A percentile compares a stretch with the other conserved stretches of the same genome.
Evolutionary conservation across 2,113 vertebrate species (phyloP).

Genomic region (Puffinus mauretanicus): DNA sequence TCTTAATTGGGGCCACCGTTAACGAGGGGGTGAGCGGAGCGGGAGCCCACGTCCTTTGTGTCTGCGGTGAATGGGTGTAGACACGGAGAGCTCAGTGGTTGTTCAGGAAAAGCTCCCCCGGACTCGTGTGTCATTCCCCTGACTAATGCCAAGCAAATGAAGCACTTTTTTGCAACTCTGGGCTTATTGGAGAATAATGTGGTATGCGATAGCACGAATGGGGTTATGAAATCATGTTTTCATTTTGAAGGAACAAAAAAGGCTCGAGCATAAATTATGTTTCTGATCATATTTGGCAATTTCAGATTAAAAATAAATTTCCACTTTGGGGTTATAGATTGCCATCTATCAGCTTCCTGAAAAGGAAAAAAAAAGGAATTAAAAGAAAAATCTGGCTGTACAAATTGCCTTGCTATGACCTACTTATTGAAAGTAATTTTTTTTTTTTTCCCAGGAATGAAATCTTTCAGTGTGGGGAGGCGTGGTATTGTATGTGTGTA

Average conservation of each 20-base stretch:
- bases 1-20: conserved; percentile 37
- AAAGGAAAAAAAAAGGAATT: conserved; percentile 10
- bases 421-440: conserved; percentile 3
- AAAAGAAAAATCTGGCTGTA: not conserved
- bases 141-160: not conserved
- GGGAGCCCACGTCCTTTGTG: not conserved
- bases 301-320: conserved; percentile 47
- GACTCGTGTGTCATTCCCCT: conserved; percentile 19
- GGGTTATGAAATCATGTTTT: not conserved
- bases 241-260: not conserved
- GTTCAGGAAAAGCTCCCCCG: not conserved
- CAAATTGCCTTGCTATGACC: conserved; percentile 34
- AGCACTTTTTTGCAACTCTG: not conserved
- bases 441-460: not conserved
- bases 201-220: not conserved
- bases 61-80: not conserved
- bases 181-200: not conserved
- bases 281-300: conserved; percentile 40
- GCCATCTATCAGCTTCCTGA: conserved; percentile 9
- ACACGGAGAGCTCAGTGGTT: not conserved
- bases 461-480: not conserved
- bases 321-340: conserved; percentile 6
- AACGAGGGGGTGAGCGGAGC: not conserved
- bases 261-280: not conserved
- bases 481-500: rapidly evolving